phyloP scores from a whole-genome alignment of 35 echinoderm and acorn worm species.

The Holothuria glaberrima region DNA sequence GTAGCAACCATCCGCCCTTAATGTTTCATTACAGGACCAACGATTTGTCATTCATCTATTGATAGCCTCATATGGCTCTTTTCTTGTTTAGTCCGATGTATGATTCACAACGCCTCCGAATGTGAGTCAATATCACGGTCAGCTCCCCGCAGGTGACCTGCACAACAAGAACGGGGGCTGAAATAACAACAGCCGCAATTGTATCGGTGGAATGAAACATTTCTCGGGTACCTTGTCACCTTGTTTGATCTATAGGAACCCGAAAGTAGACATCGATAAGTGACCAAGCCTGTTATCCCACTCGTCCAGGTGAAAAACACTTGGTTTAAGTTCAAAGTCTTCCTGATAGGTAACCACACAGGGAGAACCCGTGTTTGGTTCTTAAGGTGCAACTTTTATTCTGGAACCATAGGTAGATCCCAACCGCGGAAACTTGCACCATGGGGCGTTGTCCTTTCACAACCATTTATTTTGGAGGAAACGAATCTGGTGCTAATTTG shows the following conservation, averaged over 20 bases:
- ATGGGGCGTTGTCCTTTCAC: constrained; percentile 32
- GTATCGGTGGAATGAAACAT: constrained; percentile 2
- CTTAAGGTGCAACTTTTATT: constrained; percentile 29
- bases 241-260: not conserved
- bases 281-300: constrained; percentile 8
- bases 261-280: too few species aligned
- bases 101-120: not conserved
- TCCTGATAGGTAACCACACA: constrained; percentile 31
- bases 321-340: constrained; percentile 47
- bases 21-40: too few species aligned
- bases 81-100: not conserved
- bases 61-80: too few species aligned
- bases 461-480: not conserved
- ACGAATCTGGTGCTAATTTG: constrained; percentile 49
- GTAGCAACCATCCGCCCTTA: too few species aligned
- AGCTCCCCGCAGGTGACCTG: not conserved
- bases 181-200: constrained; percentile 42
- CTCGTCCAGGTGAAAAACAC: constrained; percentile 44
- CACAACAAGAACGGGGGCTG: not conserved
- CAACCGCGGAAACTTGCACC: constrained; percentile 55
- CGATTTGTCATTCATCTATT: too few species aligned
- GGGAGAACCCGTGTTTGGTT: constrained; percentile 14
- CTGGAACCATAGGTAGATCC: constrained; percentile 44
- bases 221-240: constrained; percentile 12
- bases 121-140: constrained; percentile 1